phyloP scores from a whole-genome alignment of 2,113 vertebrate species.

The Nicator chloris region DNA sequence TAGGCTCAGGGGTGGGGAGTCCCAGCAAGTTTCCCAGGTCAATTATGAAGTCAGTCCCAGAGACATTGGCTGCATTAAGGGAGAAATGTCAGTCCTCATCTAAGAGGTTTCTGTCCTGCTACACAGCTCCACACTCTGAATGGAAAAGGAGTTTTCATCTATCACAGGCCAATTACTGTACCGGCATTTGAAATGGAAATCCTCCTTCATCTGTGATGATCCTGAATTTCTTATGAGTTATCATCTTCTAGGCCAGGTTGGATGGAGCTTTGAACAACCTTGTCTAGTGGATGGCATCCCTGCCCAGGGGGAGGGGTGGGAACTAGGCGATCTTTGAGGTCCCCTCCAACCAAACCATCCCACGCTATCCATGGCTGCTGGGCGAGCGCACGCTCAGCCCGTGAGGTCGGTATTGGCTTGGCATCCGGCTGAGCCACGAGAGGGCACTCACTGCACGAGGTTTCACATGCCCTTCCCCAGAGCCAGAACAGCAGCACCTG shows the following conservation, averaged over 20 bases:
- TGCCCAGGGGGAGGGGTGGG: not conserved
- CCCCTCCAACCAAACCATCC: not conserved
- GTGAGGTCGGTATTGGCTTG: not conserved
- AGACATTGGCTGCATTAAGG: not conserved
- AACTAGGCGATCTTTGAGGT: not conserved
- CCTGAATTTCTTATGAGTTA: not conserved
- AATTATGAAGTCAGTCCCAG: not conserved
- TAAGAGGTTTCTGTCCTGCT: not conserved
- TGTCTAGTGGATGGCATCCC: not conserved
- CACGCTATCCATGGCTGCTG: not conserved
- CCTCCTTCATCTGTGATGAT: not conserved
- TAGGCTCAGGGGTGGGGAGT: not conserved
- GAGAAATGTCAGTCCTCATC: not conserved
- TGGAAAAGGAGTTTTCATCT: not conserved
- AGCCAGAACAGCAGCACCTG: not conserved
- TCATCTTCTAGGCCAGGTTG: not conserved
- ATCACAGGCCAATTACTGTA: not conserved
- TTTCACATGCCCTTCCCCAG: not conserved
- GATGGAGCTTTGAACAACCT: not conserved
- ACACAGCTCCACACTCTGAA: not conserved
- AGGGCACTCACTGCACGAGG: constrained; percentile 43
- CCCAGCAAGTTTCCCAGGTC: not conserved
- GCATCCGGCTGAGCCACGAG: constrained; percentile 25
- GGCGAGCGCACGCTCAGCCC: rapidly evolving
- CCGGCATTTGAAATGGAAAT: not conserved